Percentiles rank a stretch among this genome's conserved stretches.
phyloP scores from a whole-genome alignment of 2,888 invertebrate species.

The Drosophila nr. perissopoda region DNA sequence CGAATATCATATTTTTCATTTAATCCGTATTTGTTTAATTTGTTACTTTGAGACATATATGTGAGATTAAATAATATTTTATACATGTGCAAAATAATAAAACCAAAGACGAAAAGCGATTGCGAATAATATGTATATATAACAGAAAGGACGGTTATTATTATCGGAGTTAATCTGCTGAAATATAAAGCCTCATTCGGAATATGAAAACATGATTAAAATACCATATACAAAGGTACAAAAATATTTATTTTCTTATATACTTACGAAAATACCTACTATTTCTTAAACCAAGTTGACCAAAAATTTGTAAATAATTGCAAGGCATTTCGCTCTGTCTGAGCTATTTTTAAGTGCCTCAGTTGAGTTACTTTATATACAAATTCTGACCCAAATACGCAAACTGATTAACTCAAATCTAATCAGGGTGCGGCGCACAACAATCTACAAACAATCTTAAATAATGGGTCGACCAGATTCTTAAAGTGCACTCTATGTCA shows the following conservation, averaged over 20 bases:
- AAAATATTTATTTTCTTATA: neutral
- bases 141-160: neutral
- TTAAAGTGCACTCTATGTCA: constrained; percentile 50
- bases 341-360: constrained; percentile 2
- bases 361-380: neutral
- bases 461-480: constrained; percentile 42
- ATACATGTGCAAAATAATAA: neutral
- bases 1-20: neutral
- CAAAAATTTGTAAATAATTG: constrained; percentile 21
- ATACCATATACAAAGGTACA: neutral
- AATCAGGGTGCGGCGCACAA: constrained; percentile 19
- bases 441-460: constrained; percentile 48
- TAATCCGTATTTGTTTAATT: neutral
- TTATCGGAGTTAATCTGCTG: neutral
- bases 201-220: neutral
- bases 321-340: constrained; percentile 47
- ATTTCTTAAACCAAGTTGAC: neutral
- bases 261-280: neutral
- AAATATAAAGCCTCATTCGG: neutral
- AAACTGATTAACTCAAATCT: constrained; percentile 4
- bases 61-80: neutral
- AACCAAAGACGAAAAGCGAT: neutral
- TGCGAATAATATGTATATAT: neutral
- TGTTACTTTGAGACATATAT: neutral
- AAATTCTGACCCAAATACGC: constrained; percentile 32